Evolutionary conservation across 2,888 invertebrate species (phyloP).

Genomic region (Aporophyla lueneburgensis): DNA sequence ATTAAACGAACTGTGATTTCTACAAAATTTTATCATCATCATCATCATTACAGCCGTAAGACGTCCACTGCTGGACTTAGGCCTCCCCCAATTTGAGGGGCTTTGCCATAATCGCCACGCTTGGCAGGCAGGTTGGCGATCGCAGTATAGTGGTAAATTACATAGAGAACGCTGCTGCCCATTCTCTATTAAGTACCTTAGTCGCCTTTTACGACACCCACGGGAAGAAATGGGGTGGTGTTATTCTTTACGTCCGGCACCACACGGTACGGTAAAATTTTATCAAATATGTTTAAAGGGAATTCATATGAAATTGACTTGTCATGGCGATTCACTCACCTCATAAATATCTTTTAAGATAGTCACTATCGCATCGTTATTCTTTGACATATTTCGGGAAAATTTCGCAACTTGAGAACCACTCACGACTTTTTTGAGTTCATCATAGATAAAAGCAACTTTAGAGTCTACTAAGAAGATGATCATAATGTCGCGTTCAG

Average conservation of each 20-base stretch:
- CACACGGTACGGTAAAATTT: too few relatives aligned
- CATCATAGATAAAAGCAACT: conserved; percentile 63
- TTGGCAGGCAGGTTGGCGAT: too few relatives aligned
- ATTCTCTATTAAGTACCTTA: too few relatives aligned
- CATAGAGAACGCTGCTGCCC: too few relatives aligned
- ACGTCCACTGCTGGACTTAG: too few relatives aligned
- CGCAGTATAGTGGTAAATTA: too few relatives aligned
- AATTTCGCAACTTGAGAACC: conserved; percentile 70
- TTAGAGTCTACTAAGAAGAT: conserved; percentile 72
- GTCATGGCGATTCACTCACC: conserved; percentile 66
- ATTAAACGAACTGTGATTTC: not conserved
- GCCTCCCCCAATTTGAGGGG: too few relatives aligned
- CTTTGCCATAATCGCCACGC: too few relatives aligned
- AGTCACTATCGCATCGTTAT: conserved; percentile 56
- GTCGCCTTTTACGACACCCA: too few relatives aligned
- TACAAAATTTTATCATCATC: not conserved
- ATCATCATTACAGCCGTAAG: too few relatives aligned
- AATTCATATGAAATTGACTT: conserved; percentile 8
- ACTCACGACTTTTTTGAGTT: conserved; percentile 67
- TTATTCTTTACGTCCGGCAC: too few relatives aligned
- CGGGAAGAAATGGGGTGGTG: too few relatives aligned
- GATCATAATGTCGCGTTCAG: conserved; percentile 72
- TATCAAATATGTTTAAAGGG: not conserved
- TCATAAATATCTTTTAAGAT: conserved; percentile 75
- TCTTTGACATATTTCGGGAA: not conserved